These are phyloP conservation scores for Stramonita haemastoma DNA, from an alignment of 2,888 invertebrate species.

Conservation along the genomic window DNA sequence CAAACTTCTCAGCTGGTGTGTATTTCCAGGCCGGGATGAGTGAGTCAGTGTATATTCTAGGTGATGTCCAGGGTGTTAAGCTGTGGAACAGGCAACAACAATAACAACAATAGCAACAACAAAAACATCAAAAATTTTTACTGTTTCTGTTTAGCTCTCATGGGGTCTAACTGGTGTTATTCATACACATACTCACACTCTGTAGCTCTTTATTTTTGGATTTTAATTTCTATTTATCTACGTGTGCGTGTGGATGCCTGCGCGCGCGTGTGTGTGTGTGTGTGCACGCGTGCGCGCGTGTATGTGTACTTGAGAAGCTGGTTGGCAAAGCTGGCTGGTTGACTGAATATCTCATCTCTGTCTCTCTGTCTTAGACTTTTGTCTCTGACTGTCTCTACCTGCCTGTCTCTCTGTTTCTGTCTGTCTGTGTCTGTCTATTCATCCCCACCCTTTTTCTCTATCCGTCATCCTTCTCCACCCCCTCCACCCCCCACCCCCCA, in stretches of 20 bases:
- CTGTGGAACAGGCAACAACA: too few relatives aligned
- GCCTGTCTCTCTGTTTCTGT: background rate
- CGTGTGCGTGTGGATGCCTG: background rate
- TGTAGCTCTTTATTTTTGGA: background rate
- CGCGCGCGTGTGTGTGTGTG: background rate
- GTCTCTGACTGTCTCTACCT: background rate
- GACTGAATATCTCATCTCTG: background rate
- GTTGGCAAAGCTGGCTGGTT: background rate
- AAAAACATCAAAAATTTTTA: too few relatives aligned
- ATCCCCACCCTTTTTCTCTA: too few relatives aligned
- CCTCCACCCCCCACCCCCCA: too few relatives aligned
- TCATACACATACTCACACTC: background rate
- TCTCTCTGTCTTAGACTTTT: slow-evolving; percentile 17
- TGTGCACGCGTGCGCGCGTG: slow-evolving; percentile 14
- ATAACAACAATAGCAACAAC: too few relatives aligned
- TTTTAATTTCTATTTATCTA: background rate
- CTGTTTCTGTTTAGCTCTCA: too few relatives aligned
- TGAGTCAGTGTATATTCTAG: too few relatives aligned
- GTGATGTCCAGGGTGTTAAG: too few relatives aligned
- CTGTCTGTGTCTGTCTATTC: background rate
- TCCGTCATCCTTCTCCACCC: too few relatives aligned
- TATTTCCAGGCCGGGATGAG: too few relatives aligned
- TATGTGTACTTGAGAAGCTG: background rate
- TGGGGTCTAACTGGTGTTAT: too few relatives aligned
- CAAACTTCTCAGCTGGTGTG: too few relatives aligned